Base-by-base conservation (phyloP, 2,797 vertebrate genomes). In the Percopsis omiscomaycus region DNA sequence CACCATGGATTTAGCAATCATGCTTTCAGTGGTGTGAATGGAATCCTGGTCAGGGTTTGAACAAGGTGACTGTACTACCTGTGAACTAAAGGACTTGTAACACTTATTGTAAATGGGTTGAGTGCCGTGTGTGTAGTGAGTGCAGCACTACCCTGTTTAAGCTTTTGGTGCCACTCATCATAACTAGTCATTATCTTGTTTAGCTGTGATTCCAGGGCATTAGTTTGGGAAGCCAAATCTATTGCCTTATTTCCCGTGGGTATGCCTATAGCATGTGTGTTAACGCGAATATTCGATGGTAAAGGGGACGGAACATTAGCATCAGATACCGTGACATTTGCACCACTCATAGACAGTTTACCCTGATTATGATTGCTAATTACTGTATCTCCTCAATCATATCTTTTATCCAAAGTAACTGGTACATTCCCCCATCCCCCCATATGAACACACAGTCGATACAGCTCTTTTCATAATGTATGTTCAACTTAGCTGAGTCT, bases 1-100 rank as follows among this genome's bases (percentile, higher is more conserved):
- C 64, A 13, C 59, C 51, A 2, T 73, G 55, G 5, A 1, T 68
- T 15, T 74, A 64, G 30, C 70, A 64, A 9, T 68, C 59, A 28
- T 58, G 60, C 12, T 59, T 57, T 27, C 74, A 64, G 0, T 64
- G n/a, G 3, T 68, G n/a, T 3, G 52, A 13, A 12, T n/a, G 28
- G 10, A 51, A 29, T 50, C 59, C 3, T 42, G 29, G 42, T 29
- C 42, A 58, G 22, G 22, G 15, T 59, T 49, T 55, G 14, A 37
- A 0, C 32, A 0, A 47, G 29, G n/a, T 22, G 50, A 59, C 30
- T 10, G 55, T 13, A 45, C 46, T 55, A 3, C 44, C 4, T 55
- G 42, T 46, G 37, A 5, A 11, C 5, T 50, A 22, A 5, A 0
- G 5, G 22, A 29, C 16, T 58, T 29, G 16, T 58, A 58, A 22